Conservation (phyloP, 2,113 vertebrate species). For the Origma solitaria region DNA sequence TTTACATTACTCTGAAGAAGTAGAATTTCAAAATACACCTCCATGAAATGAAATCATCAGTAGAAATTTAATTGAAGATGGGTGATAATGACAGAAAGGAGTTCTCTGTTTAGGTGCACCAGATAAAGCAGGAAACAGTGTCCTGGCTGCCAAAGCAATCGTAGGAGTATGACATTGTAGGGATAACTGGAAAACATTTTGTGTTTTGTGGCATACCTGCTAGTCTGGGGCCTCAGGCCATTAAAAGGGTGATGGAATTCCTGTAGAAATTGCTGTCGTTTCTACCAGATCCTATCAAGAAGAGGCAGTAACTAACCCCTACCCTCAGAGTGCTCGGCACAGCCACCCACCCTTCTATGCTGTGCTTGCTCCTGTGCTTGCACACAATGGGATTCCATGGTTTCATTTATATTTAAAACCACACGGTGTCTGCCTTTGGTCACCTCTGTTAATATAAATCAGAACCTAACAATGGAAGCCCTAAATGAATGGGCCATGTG, state of each 20-base stretch:
- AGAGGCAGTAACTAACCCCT: neutral
- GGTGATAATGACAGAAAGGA: neutral
- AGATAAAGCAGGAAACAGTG: neutral
- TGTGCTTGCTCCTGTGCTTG: neutral
- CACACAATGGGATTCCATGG: neutral
- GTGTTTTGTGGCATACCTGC: neutral
- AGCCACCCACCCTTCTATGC: neutral
- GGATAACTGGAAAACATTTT: neutral
- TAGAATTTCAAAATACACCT: neutral
- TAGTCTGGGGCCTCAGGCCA: neutral
- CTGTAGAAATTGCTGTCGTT: neutral
- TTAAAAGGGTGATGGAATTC: neutral
- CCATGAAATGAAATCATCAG: neutral
- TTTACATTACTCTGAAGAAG: neutral
- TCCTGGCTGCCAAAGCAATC: neutral
- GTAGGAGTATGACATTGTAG: neutral
- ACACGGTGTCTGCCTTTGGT: neutral
- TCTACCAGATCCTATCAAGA: neutral
- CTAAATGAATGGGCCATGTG: neutral
- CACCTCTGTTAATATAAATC: constrained; percentile 7
- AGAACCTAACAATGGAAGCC: neutral
- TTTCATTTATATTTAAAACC: neutral
- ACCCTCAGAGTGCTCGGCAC: neutral
- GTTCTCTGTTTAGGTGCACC: neutral
- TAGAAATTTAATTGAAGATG: neutral